phyloP scores from a whole-genome alignment of 2,888 invertebrate genomes.

The Hemicrepidius hirtus region DNA sequence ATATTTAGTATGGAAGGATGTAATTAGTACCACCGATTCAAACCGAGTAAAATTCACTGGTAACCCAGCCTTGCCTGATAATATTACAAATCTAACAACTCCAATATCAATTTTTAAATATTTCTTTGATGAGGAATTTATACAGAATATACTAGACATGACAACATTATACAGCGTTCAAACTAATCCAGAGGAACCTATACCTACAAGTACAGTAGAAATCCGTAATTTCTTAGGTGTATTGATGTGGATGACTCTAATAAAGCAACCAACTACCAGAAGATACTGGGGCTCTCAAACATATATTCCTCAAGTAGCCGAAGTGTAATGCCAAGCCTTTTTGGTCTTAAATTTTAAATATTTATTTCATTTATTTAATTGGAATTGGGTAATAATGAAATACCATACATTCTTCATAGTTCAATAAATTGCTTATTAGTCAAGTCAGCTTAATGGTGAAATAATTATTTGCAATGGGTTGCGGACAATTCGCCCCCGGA shows the following conservation, averaged over 20 bases:
- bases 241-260: slow-evolving; percentile 18
- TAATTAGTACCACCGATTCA: no score
- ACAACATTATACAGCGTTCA: neutral
- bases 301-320: neutral
- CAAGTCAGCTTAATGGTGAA: no score
- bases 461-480: no score
- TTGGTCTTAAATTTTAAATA: no score
- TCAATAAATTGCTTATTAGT: no score
- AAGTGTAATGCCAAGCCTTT: no score
- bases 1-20: no score
- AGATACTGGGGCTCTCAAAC: neutral
- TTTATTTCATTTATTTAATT: no score
- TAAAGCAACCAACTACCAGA: neutral
- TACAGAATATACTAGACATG: neutral
- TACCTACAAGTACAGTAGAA: neutral
- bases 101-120: neutral
- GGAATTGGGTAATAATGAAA: no score
- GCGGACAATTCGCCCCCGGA: no score
- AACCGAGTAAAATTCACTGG: no score
- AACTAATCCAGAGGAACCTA: neutral
- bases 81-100: neutral
- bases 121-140: neutral
- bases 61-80: neutral
- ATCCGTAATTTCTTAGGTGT: neutral
- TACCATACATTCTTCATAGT: no score